phyloP scores from a whole-genome alignment of 2,797 vertebrate genomes.

The Poeciliopsis paucimaculata region DNA sequence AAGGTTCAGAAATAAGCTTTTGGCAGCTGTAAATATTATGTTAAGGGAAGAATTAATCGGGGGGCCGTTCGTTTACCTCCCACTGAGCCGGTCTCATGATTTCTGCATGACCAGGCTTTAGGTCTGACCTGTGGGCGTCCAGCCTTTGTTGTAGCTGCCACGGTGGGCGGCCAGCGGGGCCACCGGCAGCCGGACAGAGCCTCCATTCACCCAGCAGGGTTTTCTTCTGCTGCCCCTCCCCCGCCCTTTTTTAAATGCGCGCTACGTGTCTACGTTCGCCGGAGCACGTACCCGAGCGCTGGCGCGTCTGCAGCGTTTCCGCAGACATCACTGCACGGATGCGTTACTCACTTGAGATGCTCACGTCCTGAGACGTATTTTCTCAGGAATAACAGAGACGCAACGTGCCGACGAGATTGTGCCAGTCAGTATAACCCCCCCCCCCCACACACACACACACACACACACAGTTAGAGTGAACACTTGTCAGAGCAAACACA shows the following conservation, averaged over 20 bases:
- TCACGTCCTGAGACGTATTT: too few species aligned
- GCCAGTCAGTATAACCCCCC: constrained; percentile 14
- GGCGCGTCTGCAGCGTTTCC: constrained; percentile 10
- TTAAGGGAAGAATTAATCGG: constrained; percentile 56
- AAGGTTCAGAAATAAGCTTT: constrained; percentile 63
- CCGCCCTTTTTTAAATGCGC: neutral
- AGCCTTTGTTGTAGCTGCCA: constrained; percentile 62
- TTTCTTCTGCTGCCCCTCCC: neutral
- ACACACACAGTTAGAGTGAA: neutral
- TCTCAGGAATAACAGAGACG: constrained; percentile 26
- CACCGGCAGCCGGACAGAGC: constrained; percentile 58
- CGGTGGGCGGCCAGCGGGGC: constrained; percentile 49
- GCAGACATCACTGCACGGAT: constrained; percentile 13
- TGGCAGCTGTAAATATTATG: constrained; percentile 56
- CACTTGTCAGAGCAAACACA: constrained; percentile 5
- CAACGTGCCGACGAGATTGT: constrained; percentile 16
- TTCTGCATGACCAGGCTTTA: constrained; percentile 76
- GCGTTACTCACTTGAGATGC: constrained; percentile 9
- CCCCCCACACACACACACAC: too few species aligned
- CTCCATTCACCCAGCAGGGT: constrained; percentile 56
- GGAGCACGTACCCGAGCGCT: constrained; percentile 35
- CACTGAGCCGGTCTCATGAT: constrained; percentile 78
- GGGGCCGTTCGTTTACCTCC: constrained; percentile 65
- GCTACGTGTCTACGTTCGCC: constrained; percentile 12
- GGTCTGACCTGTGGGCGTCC: constrained; percentile 47